Percentiles rank a stretch among this genome's conserved stretches.
These are phyloP conservation scores for Neodiprion fabricii DNA, from an alignment of 1,140 invertebrate genomes.

Conservation along the genomic window DNA sequence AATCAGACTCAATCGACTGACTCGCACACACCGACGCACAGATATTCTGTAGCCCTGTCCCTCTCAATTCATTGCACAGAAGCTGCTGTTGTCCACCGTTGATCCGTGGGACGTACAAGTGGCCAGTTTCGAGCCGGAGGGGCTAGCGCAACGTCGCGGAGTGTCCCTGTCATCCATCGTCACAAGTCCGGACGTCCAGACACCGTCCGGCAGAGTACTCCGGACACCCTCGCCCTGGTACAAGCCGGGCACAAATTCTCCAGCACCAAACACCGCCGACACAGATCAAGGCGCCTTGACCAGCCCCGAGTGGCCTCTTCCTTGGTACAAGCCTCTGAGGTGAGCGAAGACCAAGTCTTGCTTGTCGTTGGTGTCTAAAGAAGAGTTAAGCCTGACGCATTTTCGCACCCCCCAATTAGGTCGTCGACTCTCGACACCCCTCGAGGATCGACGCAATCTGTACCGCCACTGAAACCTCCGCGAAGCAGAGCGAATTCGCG, in stretches of 20 bases:
- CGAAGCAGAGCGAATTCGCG: background rate
- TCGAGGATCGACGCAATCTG: background rate
- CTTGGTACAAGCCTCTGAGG: slow-evolving; percentile 7
- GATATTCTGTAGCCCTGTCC: slow-evolving; percentile 31
- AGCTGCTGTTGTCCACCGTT: slow-evolving; percentile 57
- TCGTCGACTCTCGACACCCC: background rate
- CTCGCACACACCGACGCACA: slow-evolving; percentile 35
- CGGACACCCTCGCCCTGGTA: slow-evolving; percentile 55
- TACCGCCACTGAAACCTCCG: slow-evolving; percentile 6
- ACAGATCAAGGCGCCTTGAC: background rate
- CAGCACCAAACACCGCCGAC: background rate
- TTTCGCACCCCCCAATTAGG: background rate
- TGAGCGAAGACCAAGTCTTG: background rate
- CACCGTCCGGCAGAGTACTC: slow-evolving; percentile 21
- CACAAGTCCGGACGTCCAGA: slow-evolving; percentile 20
- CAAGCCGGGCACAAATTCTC: slow-evolving; percentile 37
- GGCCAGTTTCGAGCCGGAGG: slow-evolving; percentile 54
- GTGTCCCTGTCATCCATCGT: slow-evolving; percentile 32
- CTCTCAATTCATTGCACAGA: slow-evolving; percentile 46
- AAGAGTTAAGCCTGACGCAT: background rate
- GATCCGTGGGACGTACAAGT: slow-evolving; percentile 58
- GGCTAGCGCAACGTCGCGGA: slow-evolving; percentile 44
- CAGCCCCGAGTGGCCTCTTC: slow-evolving; percentile 5
- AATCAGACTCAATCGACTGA: slow-evolving; percentile 44
- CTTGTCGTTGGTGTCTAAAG: background rate